Evolutionary conservation across 2,113 vertebrate genomes (phyloP).

Genomic region (Aviceda subcristata): DNA sequence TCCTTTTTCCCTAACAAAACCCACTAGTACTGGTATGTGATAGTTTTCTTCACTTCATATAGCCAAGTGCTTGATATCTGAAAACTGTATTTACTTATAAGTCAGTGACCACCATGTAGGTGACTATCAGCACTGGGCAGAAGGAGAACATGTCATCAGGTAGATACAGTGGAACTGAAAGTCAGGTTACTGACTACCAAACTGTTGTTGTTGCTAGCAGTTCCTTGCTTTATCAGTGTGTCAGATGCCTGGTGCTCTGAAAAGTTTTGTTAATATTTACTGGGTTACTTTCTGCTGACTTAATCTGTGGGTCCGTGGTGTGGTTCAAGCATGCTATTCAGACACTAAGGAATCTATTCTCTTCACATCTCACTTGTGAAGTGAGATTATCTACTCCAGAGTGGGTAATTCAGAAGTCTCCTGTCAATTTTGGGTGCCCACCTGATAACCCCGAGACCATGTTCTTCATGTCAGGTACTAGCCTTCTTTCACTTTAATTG

Average conservation of each 20-base stretch:
- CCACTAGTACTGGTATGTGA: rapidly evolving
- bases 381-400: not conserved
- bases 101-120: not conserved
- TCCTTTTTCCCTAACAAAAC: not conserved
- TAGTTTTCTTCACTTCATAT: not conserved
- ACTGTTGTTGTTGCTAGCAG: not conserved
- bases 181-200: not conserved
- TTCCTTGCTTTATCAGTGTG: not conserved
- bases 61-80: not conserved
- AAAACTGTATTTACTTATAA: not conserved
- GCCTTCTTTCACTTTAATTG: not conserved
- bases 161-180: not conserved
- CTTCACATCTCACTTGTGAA: not conserved
- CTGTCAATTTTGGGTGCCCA: not conserved
- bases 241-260: not conserved
- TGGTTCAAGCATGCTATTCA: not conserved
- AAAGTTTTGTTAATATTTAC: not conserved
- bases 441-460: not conserved
- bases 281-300: not conserved
- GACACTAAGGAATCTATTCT: not conserved
- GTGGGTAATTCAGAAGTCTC: not conserved
- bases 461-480: not conserved
- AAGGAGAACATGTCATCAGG: not conserved
- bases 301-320: not conserved
- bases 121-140: not conserved